Conservation (phyloP, 2,797 vertebrate genomes). For the Eidolon dupreanum region DNA sequence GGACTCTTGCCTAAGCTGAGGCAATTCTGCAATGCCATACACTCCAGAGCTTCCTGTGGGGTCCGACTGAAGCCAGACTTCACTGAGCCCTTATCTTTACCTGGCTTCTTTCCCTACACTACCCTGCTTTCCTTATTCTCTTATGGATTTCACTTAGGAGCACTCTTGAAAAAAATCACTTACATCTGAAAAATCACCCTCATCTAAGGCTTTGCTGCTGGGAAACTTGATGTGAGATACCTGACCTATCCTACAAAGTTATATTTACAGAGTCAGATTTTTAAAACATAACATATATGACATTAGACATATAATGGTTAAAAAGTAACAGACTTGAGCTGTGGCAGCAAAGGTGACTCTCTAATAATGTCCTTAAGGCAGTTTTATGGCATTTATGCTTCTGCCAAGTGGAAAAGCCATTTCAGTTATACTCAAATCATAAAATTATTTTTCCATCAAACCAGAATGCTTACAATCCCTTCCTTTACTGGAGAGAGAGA, state of each 20-base stretch:
- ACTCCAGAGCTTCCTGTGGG: neutral
- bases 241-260: neutral
- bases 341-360: neutral
- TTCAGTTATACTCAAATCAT: neutral
- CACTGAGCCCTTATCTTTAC: neutral
- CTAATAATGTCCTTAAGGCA: neutral
- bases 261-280: neutral
- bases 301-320: neutral
- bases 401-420: neutral
- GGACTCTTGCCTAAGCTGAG: neutral
- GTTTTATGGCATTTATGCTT: neutral
- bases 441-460: constrained; percentile 51
- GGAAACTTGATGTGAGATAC: neutral
- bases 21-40: too few species aligned
- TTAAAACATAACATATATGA: neutral
- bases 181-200: neutral
- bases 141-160: neutral
- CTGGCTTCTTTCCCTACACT: neutral
- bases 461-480: neutral
- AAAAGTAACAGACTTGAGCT: neutral
- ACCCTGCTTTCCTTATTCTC: neutral
- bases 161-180: neutral
- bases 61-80: neutral
- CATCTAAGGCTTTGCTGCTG: neutral
- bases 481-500: neutral